Evolutionary conservation across 2,797 vertebrate species (phyloP).

Genomic region (Eidolon dupreanum): DNA sequence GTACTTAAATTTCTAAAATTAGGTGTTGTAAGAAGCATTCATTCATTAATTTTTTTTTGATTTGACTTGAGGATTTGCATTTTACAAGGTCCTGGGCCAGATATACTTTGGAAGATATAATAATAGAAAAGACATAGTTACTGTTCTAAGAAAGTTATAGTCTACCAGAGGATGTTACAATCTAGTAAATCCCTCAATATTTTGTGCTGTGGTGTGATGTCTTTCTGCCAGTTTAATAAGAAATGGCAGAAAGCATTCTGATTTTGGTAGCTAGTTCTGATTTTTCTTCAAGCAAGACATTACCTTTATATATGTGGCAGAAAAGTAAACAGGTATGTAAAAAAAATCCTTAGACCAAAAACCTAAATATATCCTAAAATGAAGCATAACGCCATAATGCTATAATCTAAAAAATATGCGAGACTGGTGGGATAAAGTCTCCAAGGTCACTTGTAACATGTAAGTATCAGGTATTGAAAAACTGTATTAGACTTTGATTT

Average conservation of each 20-base stretch:
- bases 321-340: conserved; percentile 61
- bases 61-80: neutral
- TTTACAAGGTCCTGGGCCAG: neutral
- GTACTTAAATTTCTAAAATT: neutral
- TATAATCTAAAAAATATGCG: conserved; percentile 86
- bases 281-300: conserved; percentile 51
- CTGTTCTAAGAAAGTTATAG: neutral
- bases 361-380: conserved; percentile 69
- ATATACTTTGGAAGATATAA: neutral
- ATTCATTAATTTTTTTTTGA: neutral
- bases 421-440: conserved; percentile 77
- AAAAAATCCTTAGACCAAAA: neutral
- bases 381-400: conserved; percentile 65
- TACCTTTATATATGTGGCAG: conserved; percentile 39
- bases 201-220: neutral
- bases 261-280: conserved; percentile 25
- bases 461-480: conserved; percentile 84
- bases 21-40: neutral
- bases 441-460: conserved; percentile 81
- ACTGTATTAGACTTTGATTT: conserved; percentile 82
- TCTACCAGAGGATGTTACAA: neutral
- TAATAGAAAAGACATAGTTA: neutral
- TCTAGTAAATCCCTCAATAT: neutral
- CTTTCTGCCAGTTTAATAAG: neutral
- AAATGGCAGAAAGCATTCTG: conserved; percentile 38